Percentiles rank a stretch among this genome's conserved stretches.
Evolutionary conservation across 2,888 invertebrate genomes (phyloP).

Genomic region (Carterocephalus palaemon): DNA sequence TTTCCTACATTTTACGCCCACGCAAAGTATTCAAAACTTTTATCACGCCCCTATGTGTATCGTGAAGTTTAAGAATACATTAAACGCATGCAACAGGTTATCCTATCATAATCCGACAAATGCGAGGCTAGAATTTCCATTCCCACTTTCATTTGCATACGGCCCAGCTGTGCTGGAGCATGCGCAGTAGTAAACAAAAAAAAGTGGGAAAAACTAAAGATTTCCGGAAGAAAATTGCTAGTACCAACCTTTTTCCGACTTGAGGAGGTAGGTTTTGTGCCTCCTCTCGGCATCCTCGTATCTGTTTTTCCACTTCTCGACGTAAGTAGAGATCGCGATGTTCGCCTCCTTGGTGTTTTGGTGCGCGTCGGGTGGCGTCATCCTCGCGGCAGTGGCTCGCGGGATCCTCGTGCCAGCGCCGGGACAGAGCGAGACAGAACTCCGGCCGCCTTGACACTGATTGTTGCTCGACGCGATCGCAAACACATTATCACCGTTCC

Average conservation of each 20-base stretch:
- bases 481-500: slow-evolving; percentile 77
- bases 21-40: slow-evolving; percentile 19
- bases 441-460: slow-evolving; percentile 72
- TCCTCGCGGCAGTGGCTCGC: slow-evolving; percentile 72
- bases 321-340: slow-evolving; percentile 72
- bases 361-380: slow-evolving; percentile 74
- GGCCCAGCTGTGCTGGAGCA: slow-evolving; percentile 50
- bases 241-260: slow-evolving; percentile 84
- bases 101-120: slow-evolving; percentile 68
- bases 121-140: slow-evolving; percentile 67
- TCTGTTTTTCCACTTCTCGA: slow-evolving; percentile 82
- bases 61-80: slow-evolving; percentile 56
- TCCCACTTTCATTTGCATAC: slow-evolving; percentile 66
- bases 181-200: slow-evolving; percentile 53
- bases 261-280: slow-evolving; percentile 82
- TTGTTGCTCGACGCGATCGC: slow-evolving; percentile 75
- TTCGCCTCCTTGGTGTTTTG: slow-evolving; percentile 71
- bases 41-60: slow-evolving; percentile 42
- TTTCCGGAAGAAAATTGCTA: slow-evolving; percentile 35
- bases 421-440: slow-evolving; percentile 69
- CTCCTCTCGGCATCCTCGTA: slow-evolving; percentile 85
- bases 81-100: slow-evolving; percentile 74
- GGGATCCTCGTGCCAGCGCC: slow-evolving; percentile 70
- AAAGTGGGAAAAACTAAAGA: slow-evolving; percentile 41
- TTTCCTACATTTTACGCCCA: neutral